Evolutionary conservation across 2,888 invertebrate genomes (phyloP), one percentile per base, ranked within the genome.

Genomic region (Phorcus lineatus): DNA sequence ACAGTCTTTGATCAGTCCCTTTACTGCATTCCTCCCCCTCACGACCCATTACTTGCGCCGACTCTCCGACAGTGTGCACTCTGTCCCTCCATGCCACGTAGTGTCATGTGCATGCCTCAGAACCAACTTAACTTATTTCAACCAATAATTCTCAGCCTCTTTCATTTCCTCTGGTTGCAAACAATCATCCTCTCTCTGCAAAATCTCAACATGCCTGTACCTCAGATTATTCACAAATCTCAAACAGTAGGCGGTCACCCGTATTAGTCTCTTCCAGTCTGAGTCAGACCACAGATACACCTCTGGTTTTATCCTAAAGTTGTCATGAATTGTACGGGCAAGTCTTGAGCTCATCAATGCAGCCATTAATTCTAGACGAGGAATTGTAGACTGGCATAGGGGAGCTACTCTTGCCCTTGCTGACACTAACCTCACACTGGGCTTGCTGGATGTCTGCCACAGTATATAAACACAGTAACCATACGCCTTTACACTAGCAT

Each of bases 201-300:
- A 36, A 36, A 36, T 36, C 36, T 36, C 36, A 36, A 6, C 36
- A 36, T 36, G 24, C 54, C 28, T 24, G 31, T 74, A 24, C 22
- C 13, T 74, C 2, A 55, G 54, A 2, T 19, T 36, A 13, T 55
- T 36, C 6, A 74, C 16, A 54, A 55, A 79, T 24, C 74, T 16
- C 24, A 36, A 24, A 54, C 74, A 79, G 24, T 74, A 79, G 13
- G 79, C 40, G 54, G 79, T 79, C 9, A 79, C 79, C 36, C 74
- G 74, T 17, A 74, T 16, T n/a, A 79, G 40, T 74, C 40, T 79
- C 28, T 19, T 28, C 19, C 31, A 79, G 40, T n/a, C 19, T 16
- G 79, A 36, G 36, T 36, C 36, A 36, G 36, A 36, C 36, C 13
- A 54, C n/a, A 17, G 22, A 31, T 76, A 22, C 19, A 62, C 66